phyloP scores from a whole-genome alignment of 1,140 invertebrate genomes.

The Platyscapa corneri region DNA sequence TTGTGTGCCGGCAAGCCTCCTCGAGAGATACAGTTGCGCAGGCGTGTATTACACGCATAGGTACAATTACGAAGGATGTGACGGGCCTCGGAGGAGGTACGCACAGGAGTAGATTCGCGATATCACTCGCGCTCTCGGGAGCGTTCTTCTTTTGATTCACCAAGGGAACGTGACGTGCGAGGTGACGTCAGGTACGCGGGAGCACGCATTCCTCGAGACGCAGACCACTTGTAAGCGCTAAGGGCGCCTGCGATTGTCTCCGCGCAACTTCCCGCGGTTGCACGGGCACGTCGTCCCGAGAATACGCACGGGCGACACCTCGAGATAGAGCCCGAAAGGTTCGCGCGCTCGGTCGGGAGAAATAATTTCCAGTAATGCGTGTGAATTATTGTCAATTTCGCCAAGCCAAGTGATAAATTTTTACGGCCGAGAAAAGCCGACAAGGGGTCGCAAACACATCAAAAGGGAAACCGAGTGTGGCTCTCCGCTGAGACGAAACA shows the following conservation, averaged over 20 bases:
- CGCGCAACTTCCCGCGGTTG: too few species aligned
- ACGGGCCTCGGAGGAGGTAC: background rate
- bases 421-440: background rate
- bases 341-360: too few species aligned
- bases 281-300: background rate
- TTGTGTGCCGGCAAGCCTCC: background rate
- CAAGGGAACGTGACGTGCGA: background rate
- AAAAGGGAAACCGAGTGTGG: slow-evolving; percentile 14
- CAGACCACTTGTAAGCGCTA: background rate
- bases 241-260: too few species aligned
- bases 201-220: too few species aligned
- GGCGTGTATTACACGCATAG: background rate
- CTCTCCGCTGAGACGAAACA: background rate
- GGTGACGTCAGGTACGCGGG: background rate
- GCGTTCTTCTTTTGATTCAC: slow-evolving; percentile 18
- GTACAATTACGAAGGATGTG: background rate
- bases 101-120: slow-evolving; percentile 20
- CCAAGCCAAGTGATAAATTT: slow-evolving; percentile 11
- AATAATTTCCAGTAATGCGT: slow-evolving; percentile 22
- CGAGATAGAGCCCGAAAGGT: background rate
- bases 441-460: slow-evolving; percentile 12
- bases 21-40: background rate
- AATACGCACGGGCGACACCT: background rate
- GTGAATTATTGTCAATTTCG: slow-evolving; percentile 12
- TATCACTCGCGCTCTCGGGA: slow-evolving; percentile 28